These are phyloP conservation scores for Prunella strophiata DNA, from an alignment of 2,797 vertebrate species.

Conservation along the genomic window DNA sequence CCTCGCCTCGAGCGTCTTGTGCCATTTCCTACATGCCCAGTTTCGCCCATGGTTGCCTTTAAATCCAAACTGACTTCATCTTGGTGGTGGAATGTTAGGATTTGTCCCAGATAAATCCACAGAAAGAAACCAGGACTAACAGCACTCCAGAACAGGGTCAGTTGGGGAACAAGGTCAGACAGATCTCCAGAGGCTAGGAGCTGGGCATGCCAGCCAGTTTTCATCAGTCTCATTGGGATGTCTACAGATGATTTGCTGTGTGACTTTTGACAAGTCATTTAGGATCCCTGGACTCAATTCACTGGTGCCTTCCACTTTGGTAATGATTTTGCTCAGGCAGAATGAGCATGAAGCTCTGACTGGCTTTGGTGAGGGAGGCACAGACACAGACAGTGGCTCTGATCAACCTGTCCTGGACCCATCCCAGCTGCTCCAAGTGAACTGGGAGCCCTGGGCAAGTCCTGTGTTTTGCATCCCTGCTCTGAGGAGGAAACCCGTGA, in stretches of 20 bases:
- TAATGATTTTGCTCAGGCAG: background rate
- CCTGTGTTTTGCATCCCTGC: background rate
- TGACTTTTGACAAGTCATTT: background rate
- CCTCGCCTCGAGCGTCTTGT: background rate
- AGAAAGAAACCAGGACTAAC: background rate
- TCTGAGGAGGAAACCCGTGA: background rate
- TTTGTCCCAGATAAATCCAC: constrained; percentile 4
- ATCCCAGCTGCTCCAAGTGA: background rate
- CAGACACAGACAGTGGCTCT: background rate
- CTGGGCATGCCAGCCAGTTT: background rate
- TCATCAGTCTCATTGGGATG: background rate
- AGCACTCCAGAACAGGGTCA: background rate
- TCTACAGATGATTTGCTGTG: background rate
- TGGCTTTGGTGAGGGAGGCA: background rate
- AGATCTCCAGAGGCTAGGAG: background rate
- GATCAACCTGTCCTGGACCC: background rate
- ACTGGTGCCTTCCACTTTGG: background rate
- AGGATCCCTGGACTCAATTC: background rate
- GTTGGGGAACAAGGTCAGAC: background rate
- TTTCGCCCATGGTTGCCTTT: constrained; percentile 62
- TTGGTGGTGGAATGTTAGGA: background rate
- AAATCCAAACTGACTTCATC: constrained; percentile 21
- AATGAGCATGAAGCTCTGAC: fast-evolving
- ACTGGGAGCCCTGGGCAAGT: background rate
- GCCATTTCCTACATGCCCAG: constrained; percentile 47